A percentile compares a stretch with the other conserved stretches of the same genome.
Conservation (phyloP, 2,797 vertebrate genomes). For the Cyprinella venusta region DNA sequence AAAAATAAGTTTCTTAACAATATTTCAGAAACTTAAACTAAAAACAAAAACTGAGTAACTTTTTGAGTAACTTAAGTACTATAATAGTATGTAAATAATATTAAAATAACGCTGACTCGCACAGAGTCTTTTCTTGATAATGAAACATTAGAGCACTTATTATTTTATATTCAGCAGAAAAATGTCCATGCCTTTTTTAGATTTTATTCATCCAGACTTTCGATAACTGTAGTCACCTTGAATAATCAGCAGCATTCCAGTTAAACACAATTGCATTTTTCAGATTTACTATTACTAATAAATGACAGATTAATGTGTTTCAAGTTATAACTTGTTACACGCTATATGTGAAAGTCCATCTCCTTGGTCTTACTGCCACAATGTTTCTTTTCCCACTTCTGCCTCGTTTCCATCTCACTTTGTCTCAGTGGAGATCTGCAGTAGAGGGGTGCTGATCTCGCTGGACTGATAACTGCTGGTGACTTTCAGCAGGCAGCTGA, state of each 20-base stretch:
- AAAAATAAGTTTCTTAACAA: too few relatives aligned
- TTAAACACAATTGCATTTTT: background rate
- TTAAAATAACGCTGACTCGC: background rate
- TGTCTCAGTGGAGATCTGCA: conserved; percentile 88
- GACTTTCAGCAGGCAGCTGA: conserved; percentile 87
- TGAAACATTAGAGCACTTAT: background rate
- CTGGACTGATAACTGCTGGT: conserved; percentile 86
- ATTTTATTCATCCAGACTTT: conserved; percentile 2
- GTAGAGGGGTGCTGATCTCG: conserved; percentile 92
- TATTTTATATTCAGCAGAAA: background rate
- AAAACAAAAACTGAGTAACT: background rate
- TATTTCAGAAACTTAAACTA: background rate
- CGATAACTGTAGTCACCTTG: background rate
- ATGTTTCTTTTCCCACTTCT: background rate
- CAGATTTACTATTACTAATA: background rate
- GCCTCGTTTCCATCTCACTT: conserved; percentile 23
- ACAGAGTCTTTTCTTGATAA: background rate
- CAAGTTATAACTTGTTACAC: background rate
- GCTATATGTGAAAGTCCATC: background rate
- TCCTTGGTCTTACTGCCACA: background rate
- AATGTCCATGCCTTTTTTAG: background rate
- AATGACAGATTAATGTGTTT: background rate
- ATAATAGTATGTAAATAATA: background rate
- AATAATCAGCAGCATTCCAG: background rate
- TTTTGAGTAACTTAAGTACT: background rate